phyloP scores from a whole-genome alignment of 1,140 invertebrate species.

The Brachionus calyciflorus region DNA sequence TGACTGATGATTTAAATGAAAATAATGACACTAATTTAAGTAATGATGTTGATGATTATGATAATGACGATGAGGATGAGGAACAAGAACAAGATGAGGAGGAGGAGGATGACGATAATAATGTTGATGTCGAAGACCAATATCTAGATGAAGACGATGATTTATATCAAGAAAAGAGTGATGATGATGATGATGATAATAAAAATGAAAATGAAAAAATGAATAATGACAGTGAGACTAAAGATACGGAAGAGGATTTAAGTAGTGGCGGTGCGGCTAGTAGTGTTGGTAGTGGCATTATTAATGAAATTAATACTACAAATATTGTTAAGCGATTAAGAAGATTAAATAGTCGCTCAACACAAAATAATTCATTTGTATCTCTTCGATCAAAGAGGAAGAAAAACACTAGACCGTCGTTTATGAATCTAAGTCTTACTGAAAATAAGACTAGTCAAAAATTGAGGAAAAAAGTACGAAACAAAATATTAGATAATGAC shows the following conservation, averaged over 20 bases:
- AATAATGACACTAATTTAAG: too few species aligned
- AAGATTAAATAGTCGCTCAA: conserved; percentile 6
- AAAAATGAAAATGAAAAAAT: background rate
- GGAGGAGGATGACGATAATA: background rate
- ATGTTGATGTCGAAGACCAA: background rate
- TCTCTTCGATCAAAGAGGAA: too few species aligned
- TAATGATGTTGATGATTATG: too few species aligned
- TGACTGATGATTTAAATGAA: background rate
- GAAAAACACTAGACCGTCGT: too few species aligned
- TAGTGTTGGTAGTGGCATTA: conserved; percentile 40
- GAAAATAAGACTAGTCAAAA: background rate
- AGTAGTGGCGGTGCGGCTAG: conserved; percentile 44
- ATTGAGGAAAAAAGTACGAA: background rate
- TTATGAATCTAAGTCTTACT: background rate
- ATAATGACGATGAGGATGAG: background rate
- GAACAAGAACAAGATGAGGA: background rate
- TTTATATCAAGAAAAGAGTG: conserved; percentile 36
- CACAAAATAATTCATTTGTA: conserved; percentile 30
- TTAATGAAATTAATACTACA: conserved; percentile 20
- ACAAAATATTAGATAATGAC: conserved; percentile 1
- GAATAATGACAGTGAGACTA: background rate
- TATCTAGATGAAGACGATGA: conserved; percentile 32
- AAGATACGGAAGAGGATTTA: conserved; percentile 35
- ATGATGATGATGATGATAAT: background rate
- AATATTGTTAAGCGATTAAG: conserved; percentile 20